Evolutionary conservation across 2,797 vertebrate genomes (phyloP).

Genomic region (Huso huso): DNA sequence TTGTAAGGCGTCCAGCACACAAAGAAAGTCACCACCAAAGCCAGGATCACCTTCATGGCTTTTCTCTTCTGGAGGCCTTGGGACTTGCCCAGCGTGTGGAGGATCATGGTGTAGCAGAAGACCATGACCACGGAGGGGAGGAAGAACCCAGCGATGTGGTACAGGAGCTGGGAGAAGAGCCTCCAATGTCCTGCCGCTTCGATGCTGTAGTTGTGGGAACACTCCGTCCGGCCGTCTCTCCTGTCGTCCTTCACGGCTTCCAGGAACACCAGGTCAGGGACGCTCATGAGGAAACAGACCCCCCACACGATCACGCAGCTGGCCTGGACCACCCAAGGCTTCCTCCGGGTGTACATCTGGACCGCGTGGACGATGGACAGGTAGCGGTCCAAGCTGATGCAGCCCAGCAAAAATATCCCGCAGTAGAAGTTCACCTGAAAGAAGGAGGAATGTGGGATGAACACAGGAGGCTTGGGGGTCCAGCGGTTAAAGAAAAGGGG

Average conservation of each 20-base stretch:
- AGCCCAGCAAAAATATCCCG: slow-evolving; percentile 83
- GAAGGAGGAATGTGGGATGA: slow-evolving; percentile 5
- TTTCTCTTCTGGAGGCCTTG: slow-evolving; percentile 61
- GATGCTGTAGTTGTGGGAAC: slow-evolving; percentile 50
- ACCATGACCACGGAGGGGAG: slow-evolving; percentile 69
- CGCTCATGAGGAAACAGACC: slow-evolving; percentile 65
- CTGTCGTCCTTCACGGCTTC: slow-evolving; percentile 28
- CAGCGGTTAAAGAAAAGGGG: background rate
- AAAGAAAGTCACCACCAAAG: slow-evolving; percentile 69
- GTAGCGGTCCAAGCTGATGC: slow-evolving; percentile 88
- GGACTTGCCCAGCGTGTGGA: slow-evolving; percentile 52
- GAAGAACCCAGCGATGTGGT: slow-evolving; percentile 74
- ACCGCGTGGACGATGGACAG: slow-evolving; percentile 80
- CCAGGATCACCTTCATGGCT: slow-evolving; percentile 67
- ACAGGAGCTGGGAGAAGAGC: slow-evolving; percentile 60
- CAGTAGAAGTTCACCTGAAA: slow-evolving; percentile 83
- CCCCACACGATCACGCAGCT: slow-evolving; percentile 72
- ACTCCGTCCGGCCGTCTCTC: slow-evolving; percentile 36
- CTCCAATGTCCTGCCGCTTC: slow-evolving; percentile 24
- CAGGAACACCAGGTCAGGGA: slow-evolving; percentile 73
- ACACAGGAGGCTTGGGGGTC: background rate
- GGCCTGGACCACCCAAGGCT: slow-evolving; percentile 60
- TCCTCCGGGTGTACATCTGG: slow-evolving; percentile 77
- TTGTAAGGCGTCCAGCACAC: slow-evolving; percentile 79
- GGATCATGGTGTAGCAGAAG: slow-evolving; percentile 70